Percentiles rank a stretch among this genome's conserved stretches.
Evolutionary conservation across 2,113 vertebrate species (phyloP).

Genomic region (Piprites chloris): DNA sequence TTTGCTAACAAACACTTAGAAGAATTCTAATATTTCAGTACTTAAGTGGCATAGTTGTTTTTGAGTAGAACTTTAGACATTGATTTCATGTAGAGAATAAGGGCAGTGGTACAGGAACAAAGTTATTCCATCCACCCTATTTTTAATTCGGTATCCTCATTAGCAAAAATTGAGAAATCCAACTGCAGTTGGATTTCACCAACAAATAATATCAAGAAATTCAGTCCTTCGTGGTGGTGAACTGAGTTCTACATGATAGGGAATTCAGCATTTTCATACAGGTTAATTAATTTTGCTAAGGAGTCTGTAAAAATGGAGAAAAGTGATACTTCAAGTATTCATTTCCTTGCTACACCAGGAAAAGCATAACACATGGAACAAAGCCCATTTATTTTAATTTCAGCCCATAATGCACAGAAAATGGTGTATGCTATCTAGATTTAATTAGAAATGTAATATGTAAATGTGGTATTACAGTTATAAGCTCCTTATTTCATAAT

Average conservation of each 20-base stretch:
- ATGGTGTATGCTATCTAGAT: not conserved
- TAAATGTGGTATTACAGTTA: slow-evolving; percentile 13
- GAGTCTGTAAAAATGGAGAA: not conserved
- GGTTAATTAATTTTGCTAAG: not conserved
- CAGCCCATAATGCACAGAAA: not conserved
- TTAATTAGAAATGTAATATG: slow-evolving; percentile 49
- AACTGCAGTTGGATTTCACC: not conserved
- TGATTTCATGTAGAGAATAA: not conserved
- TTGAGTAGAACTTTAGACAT: not conserved
- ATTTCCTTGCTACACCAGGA: not conserved
- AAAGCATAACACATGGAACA: not conserved
- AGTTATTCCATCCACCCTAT: not conserved
- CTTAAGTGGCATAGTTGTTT: not conserved
- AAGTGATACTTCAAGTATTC: not conserved
- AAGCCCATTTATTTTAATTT: not conserved
- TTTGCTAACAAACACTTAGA: not conserved
- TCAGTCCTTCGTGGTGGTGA: not conserved
- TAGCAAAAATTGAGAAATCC: not conserved
- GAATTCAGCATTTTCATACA: not conserved
- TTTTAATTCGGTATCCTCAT: not conserved
- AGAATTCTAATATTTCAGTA: not conserved
- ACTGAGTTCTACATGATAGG: not conserved
- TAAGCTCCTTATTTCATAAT: slow-evolving; percentile 58
- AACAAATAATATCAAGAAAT: not conserved
- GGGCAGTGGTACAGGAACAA: not conserved